Conservation (phyloP, 2,797 vertebrate species). For the Rhinella marina region DNA sequence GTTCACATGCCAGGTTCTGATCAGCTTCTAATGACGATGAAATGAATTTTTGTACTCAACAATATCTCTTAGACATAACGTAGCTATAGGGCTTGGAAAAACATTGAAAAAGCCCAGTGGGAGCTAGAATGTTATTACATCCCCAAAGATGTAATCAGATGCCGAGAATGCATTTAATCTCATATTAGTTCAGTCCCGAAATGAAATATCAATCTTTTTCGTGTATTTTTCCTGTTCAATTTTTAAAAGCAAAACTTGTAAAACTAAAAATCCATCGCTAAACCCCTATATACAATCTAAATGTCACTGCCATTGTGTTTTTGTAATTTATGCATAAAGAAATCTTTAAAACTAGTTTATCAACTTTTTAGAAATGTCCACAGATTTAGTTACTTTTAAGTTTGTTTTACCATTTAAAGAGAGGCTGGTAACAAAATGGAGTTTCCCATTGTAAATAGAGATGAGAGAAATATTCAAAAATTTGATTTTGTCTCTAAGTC, state of each 20-base stretch:
- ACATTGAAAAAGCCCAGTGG: not conserved
- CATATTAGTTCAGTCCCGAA: slow-evolving; percentile 2
- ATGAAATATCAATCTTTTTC: slow-evolving; percentile 5
- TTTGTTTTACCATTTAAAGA: too few relatives aligned
- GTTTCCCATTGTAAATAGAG: too few relatives aligned
- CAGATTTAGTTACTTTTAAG: not conserved
- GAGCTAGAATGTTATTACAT: slow-evolving; percentile 25
- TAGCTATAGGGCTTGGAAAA: slow-evolving; percentile 12
- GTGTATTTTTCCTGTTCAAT: not conserved
- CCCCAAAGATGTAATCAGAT: slow-evolving; percentile 9
- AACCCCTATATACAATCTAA: not conserved
- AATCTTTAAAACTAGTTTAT: not conserved
- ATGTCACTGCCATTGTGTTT: slow-evolving; percentile 27
- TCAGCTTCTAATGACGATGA: slow-evolving; percentile 1
- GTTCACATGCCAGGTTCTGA: slow-evolving; percentile 1
- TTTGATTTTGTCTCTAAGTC: too few relatives aligned
- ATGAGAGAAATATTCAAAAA: too few relatives aligned
- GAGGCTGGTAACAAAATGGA: too few relatives aligned
- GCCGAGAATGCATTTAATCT: slow-evolving; percentile 11
- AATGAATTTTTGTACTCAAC: slow-evolving; percentile 25
- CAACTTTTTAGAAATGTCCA: too few relatives aligned
- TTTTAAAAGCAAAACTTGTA: not conserved
- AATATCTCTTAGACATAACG: slow-evolving; percentile 27
- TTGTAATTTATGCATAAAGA: slow-evolving; percentile 26
- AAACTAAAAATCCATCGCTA: slow-evolving; percentile 19